A percentile compares a stretch with the other conserved stretches of the same genome.
Conservation (phyloP, 2,797 vertebrate species). For the Rousettus madagascariensis region DNA sequence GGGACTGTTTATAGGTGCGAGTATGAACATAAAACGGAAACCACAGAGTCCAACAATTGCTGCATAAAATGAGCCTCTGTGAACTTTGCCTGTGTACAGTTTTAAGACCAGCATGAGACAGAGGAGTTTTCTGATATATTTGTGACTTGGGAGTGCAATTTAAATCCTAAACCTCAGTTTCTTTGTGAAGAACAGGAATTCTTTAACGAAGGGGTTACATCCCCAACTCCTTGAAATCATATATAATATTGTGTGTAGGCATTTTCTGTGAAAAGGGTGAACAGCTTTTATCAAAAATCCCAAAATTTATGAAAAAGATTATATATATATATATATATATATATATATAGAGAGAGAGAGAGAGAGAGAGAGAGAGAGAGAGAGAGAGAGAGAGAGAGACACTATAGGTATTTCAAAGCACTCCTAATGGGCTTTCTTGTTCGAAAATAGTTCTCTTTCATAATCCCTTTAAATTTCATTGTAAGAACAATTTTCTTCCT, state of each 20-base stretch:
- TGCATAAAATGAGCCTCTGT: not conserved
- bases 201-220: not conserved
- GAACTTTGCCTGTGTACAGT: not conserved
- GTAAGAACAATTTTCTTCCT: not conserved
- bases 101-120: not conserved
- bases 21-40: conserved; percentile 32
- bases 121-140: not conserved
- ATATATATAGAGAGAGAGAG: too few species aligned
- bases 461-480: not conserved
- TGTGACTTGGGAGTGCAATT: not conserved
- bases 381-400: not conserved
- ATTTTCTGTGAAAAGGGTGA: not conserved
- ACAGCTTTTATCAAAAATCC: not conserved
- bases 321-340: too few species aligned
- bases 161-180: not conserved
- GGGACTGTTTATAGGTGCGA: conserved; percentile 50
- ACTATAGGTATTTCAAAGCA: not conserved
- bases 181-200: not conserved
- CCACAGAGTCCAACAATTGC: not conserved
- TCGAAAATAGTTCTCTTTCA: not conserved
- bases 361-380: too few species aligned
- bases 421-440: not conserved
- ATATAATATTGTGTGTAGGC: not conserved
- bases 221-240: not conserved
- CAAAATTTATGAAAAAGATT: not conserved